phyloP scores from a whole-genome alignment of 2,113 vertebrate species.

The Aptenodytes forsteri region DNA sequence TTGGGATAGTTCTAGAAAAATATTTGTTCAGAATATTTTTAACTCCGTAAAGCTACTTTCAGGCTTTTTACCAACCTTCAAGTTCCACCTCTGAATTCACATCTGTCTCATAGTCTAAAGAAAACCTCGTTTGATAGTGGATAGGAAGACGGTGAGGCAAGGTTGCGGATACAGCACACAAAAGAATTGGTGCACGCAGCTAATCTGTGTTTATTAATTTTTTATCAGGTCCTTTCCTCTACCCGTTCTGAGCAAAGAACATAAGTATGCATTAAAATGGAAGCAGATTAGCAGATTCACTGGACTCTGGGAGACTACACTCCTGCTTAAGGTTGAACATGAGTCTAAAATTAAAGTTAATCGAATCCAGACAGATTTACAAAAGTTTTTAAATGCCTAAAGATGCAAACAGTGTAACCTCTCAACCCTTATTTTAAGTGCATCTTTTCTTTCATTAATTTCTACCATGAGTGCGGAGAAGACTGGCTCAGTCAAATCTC shows the following conservation, averaged over 20 bases:
- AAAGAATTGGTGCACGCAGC: not conserved
- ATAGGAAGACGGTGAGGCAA: not conserved
- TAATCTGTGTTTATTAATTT: slow-evolving; percentile 57
- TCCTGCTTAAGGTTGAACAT: slow-evolving; percentile 25
- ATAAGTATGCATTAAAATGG: slow-evolving; percentile 22
- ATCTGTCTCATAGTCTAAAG: not conserved
- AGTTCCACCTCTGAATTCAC: not conserved
- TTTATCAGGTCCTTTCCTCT: slow-evolving; percentile 38
- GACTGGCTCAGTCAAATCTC: not conserved
- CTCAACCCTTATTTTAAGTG: slow-evolving; percentile 12
- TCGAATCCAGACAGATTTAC: slow-evolving; percentile 8
- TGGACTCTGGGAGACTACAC: not conserved
- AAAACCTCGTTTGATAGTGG: not conserved
- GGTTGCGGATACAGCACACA: slow-evolving; percentile 28
- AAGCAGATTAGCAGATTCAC: slow-evolving; percentile 33
- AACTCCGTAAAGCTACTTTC: not conserved
- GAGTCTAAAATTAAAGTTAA: slow-evolving; percentile 52
- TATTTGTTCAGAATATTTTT: not conserved
- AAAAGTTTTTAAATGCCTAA: slow-evolving; percentile 32
- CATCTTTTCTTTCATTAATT: slow-evolving; percentile 36
- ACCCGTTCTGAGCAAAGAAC: not conserved
- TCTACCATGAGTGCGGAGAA: not conserved
- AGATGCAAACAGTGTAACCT: slow-evolving; percentile 28
- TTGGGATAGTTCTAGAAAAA: not conserved
- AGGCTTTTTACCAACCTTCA: not conserved